phyloP scores from a whole-genome alignment of 2,888 invertebrate genomes.

The Polyommatus icarus region DNA sequence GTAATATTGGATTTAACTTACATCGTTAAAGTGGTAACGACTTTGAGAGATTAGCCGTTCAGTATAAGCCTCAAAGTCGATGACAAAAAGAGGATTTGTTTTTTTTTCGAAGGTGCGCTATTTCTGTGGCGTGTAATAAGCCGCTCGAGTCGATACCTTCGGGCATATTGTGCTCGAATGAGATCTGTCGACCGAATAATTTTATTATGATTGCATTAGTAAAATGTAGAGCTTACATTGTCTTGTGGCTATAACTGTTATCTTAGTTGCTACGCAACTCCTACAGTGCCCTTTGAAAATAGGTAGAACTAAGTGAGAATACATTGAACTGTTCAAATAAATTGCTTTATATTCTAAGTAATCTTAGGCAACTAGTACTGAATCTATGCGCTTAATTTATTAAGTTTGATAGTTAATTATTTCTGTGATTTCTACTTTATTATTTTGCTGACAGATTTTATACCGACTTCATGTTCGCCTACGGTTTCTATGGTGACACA shows the following conservation, averaged over 20 bases:
- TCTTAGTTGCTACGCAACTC: neutral
- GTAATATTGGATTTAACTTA: conserved; percentile 18
- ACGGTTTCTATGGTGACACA: neutral
- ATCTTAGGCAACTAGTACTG: neutral
- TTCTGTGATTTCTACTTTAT: neutral
- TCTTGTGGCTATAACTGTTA: neutral
- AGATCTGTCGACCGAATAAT: neutral
- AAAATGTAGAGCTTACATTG: neutral
- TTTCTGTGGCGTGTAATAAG: neutral
- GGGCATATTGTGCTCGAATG: conserved; percentile 4
- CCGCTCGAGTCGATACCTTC: conserved; percentile 10
- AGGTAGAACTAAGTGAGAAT: neutral
- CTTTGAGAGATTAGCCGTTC: conserved; percentile 15
- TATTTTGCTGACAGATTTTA: neutral
- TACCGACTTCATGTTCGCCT: neutral
- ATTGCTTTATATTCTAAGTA: neutral
- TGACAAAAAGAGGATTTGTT: conserved; percentile 18
- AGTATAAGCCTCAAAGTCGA: conserved; percentile 18
- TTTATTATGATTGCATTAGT: conserved; percentile 17
- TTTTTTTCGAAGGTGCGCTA: conserved; percentile 7
- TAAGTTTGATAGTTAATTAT: neutral
- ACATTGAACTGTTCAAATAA: neutral
- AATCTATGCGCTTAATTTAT: neutral
- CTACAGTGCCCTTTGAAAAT: neutral
- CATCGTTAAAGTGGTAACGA: neutral